Percentiles rank a stretch among this genome's conserved stretches.
These are phyloP conservation scores for Ceratina japonica DNA, from an alignment of 1,140 invertebrate genomes.

Conservation along the genomic window DNA sequence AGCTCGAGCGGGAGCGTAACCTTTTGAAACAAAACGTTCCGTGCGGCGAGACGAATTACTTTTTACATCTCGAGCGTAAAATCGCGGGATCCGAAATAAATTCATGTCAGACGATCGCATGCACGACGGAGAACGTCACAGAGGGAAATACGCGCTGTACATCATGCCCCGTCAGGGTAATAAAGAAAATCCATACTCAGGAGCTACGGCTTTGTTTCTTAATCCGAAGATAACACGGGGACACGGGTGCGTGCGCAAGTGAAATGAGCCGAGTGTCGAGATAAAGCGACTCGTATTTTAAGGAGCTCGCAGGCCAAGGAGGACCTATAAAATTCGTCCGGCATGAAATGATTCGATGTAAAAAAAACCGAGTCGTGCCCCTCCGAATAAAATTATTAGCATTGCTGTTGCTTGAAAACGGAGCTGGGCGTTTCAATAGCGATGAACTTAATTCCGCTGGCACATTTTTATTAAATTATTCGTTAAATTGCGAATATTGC, in stretches of 20 bases:
- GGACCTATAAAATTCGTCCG: constrained; percentile 64
- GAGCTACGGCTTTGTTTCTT: constrained; percentile 61
- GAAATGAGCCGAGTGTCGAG: constrained; percentile 66
- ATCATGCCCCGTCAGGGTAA: constrained; percentile 54
- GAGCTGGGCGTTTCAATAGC: too few relatives aligned
- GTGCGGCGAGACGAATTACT: not conserved
- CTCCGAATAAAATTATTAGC: too few relatives aligned
- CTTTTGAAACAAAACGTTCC: too few relatives aligned
- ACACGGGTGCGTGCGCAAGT: constrained; percentile 58
- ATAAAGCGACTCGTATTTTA: constrained; percentile 67
- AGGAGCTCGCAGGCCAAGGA: constrained; percentile 58
- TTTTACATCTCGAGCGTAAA: not conserved
- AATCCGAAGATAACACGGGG: constrained; percentile 67
- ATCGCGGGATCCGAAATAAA: too few relatives aligned
- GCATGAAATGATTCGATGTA: too few relatives aligned
- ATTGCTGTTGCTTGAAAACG: not conserved
- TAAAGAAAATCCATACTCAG: constrained; percentile 65
- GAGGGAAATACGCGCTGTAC: constrained; percentile 49
- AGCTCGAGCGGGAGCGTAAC: too few relatives aligned
- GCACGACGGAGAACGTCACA: constrained; percentile 28
- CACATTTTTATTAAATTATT: too few relatives aligned
- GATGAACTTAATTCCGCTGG: too few relatives aligned
- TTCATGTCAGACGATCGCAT: constrained; percentile 35
- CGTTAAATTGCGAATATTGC: too few relatives aligned
- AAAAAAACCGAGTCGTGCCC: too few relatives aligned